These are phyloP conservation scores for Drosophila cardini DNA, from an alignment of 1,140 invertebrate species.

Conservation along the genomic window DNA sequence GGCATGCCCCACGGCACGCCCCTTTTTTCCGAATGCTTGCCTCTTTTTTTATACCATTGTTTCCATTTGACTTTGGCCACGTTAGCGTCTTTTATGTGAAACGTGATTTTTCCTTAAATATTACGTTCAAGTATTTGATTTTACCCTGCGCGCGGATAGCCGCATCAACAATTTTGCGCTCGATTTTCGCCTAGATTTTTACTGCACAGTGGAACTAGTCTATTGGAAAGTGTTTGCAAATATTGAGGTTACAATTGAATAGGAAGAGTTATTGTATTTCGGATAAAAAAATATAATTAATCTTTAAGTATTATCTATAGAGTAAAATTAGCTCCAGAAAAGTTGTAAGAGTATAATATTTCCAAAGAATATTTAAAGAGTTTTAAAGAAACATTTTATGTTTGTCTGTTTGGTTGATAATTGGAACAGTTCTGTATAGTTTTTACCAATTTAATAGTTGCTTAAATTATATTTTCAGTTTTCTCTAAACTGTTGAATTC, in stretches of 20 bases:
- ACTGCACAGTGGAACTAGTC: conserved; percentile 23
- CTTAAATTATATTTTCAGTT: neutral
- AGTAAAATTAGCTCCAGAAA: too few relatives aligned
- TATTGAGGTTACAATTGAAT: too few relatives aligned
- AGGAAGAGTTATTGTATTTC: too few relatives aligned
- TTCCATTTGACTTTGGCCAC: conserved; percentile 66
- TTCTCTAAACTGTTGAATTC: neutral
- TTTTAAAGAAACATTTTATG: too few relatives aligned
- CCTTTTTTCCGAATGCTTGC: neutral
- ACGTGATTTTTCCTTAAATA: conserved; percentile 80
- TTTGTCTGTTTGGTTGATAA: too few relatives aligned
- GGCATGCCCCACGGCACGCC: conserved; percentile 15
- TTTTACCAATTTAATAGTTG: neutral
- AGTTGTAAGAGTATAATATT: too few relatives aligned
- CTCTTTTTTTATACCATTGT: conserved; percentile 52
- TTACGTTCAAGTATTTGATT: conserved; percentile 53
- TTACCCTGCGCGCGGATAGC: conserved; percentile 11
- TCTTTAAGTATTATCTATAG: too few relatives aligned
- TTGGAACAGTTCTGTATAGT: too few relatives aligned
- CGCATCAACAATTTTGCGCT: conserved; percentile 39
- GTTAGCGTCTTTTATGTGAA: conserved; percentile 75
- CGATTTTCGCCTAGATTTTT: conserved; percentile 16
- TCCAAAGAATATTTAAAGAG: too few relatives aligned
- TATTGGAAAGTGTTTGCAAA: neutral
- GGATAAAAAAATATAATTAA: too few relatives aligned